Percentiles rank a stretch among this genome's conserved stretches.
Conservation (phyloP, 2,888 invertebrate genomes). For the Andrena fulva region DNA sequence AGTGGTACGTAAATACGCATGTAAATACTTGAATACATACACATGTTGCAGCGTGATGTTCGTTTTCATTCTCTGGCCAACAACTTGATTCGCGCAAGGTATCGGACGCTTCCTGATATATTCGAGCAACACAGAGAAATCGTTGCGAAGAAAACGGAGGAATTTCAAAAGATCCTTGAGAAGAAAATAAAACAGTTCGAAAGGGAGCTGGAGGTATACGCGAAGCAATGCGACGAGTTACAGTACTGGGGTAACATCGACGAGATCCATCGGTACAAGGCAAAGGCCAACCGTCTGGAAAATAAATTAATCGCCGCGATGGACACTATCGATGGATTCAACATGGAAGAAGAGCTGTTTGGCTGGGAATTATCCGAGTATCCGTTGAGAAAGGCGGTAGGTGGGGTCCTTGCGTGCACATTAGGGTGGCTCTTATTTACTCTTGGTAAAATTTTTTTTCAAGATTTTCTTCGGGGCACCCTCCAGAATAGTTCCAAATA, state of each 20-base stretch:
- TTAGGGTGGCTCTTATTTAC: too few species aligned
- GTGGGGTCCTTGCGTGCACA: neutral
- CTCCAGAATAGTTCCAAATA: too few species aligned
- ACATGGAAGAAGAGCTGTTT: slow-evolving; percentile 95
- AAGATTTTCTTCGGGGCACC: too few species aligned
- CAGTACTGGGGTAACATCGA: slow-evolving; percentile 95
- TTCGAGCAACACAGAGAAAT: slow-evolving; percentile 93
- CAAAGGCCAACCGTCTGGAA: slow-evolving; percentile 92
- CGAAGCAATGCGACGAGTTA: slow-evolving; percentile 93
- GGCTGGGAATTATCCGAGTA: slow-evolving; percentile 96
- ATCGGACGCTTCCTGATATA: slow-evolving; percentile 91
- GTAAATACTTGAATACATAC: too few species aligned
- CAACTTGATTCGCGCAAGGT: slow-evolving; percentile 80
- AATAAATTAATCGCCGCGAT: slow-evolving; percentile 89
- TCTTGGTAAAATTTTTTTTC: too few species aligned
- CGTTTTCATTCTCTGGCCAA: too few species aligned
- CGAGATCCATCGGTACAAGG: slow-evolving; percentile 93
- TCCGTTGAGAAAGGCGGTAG: slow-evolving; percentile 90
- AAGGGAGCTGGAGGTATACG: slow-evolving; percentile 92
- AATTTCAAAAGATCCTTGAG: slow-evolving; percentile 93
- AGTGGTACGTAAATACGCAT: slow-evolving; percentile 87
- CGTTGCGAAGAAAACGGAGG: slow-evolving; percentile 92
- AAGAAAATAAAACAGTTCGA: slow-evolving; percentile 92
- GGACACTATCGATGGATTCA: slow-evolving; percentile 93
- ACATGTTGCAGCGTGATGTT: too few species aligned